Conservation (phyloP, 2,113 vertebrate species). For the Cheirogaleus medius region DNA sequence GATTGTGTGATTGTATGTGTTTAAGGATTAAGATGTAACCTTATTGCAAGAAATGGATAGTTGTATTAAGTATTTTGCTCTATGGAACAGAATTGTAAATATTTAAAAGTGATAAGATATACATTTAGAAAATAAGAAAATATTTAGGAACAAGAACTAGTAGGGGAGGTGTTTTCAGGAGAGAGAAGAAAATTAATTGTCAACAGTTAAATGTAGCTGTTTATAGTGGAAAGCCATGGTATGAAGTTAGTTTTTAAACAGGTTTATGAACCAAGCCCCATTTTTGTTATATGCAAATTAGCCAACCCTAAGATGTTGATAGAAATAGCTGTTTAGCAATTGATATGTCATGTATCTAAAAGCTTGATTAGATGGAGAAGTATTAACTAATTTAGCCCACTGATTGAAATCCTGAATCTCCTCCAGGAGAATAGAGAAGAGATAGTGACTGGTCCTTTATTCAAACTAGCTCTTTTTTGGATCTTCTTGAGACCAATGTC, state of each 20-base stretch:
- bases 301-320: not conserved
- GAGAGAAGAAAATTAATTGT: not conserved
- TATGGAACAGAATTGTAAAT: not conserved
- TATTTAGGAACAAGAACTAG: not conserved
- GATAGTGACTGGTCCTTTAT: not conserved
- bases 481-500: not conserved
- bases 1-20: not conserved
- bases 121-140: conserved; percentile 15
- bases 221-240: not conserved
- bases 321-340: not conserved
- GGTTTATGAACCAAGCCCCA: not conserved
- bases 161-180: not conserved
- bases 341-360: not conserved
- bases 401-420: not conserved
- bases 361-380: not conserved
- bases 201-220: not conserved
- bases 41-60: not conserved
- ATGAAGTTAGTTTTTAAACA: conserved; percentile 6
- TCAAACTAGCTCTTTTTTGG: not conserved
- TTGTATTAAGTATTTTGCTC: not conserved
- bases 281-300: conserved; percentile 19
- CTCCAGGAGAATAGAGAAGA: conserved; percentile 1
- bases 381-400: not conserved
- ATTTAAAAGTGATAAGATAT: conserved; percentile 23
- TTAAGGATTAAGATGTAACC: conserved; percentile 29